phyloP scores from a whole-genome alignment of 1,140 invertebrate genomes.

The Latrodectus geometricus region DNA sequence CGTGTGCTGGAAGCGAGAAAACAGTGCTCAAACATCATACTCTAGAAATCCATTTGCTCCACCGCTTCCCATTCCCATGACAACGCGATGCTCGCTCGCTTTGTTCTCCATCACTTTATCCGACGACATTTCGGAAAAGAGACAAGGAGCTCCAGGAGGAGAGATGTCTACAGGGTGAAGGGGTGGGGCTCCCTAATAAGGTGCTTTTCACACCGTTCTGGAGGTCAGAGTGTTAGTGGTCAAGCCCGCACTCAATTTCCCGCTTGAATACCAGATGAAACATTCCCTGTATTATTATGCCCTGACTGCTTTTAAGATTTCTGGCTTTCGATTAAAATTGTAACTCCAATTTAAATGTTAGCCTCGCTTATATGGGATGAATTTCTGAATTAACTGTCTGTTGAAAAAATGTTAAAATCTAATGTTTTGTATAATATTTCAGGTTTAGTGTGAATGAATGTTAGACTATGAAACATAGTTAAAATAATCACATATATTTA shows the following conservation, averaged over 20 bases:
- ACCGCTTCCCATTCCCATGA: conserved; percentile 3
- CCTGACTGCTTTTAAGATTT: background rate
- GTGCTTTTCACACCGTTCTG: conserved; percentile 2
- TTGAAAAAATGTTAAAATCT: no score
- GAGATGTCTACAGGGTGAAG: background rate
- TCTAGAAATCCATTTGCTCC: background rate
- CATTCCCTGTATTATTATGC: background rate
- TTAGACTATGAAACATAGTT: no score
- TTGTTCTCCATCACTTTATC: conserved; percentile 8
- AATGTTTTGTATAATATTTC: no score
- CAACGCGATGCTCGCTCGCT: conserved; percentile 6
- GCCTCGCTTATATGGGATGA: no score
- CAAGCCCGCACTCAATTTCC: conserved; percentile 36
- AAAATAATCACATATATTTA: no score
- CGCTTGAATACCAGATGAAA: background rate
- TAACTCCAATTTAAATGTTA: no score
- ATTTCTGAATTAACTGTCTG: no score
- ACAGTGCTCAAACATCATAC: background rate
- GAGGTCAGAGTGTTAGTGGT: conserved; percentile 38
- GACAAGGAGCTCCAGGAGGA: background rate
- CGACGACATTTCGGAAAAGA: background rate
- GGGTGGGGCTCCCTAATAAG: conserved; percentile 2
- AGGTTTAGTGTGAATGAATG: no score
- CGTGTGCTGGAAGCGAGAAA: background rate
- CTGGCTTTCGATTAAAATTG: no score